Evolutionary conservation across 2,797 vertebrate genomes (phyloP).

Genomic region (Trachops cirrhosus): DNA sequence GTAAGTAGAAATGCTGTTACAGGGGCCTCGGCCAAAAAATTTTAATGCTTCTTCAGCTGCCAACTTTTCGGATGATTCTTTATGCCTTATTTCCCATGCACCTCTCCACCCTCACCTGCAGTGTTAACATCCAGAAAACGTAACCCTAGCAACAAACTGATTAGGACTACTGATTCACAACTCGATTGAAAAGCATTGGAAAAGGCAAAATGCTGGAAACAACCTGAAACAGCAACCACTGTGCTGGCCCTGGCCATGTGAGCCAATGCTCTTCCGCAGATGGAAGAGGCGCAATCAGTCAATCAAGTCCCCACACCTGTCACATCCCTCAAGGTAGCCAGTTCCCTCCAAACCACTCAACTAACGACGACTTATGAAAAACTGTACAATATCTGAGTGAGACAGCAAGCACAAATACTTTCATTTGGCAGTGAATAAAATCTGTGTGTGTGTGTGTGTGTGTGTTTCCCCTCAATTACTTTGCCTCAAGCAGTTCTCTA

Average conservation of each 20-base stretch:
- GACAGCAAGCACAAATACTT: neutral
- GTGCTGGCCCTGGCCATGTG: neutral
- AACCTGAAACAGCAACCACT: neutral
- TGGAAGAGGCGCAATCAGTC: neutral
- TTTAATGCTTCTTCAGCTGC: neutral
- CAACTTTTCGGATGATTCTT: neutral
- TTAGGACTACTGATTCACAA: neutral
- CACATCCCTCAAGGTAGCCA: neutral
- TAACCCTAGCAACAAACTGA: neutral
- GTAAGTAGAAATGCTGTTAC: neutral
- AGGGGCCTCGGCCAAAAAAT: neutral
- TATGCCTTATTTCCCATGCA: neutral
- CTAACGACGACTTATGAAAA: constrained; percentile 29
- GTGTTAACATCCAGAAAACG: constrained; percentile 38
- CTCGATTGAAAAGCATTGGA: neutral
- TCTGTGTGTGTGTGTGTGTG: neutral
- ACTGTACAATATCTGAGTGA: neutral
- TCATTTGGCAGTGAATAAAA: neutral
- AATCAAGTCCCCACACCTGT: neutral
- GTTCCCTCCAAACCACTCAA: constrained; percentile 31
- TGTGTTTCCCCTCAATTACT: neutral
- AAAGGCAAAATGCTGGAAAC: neutral
- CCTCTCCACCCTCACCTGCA: neutral
- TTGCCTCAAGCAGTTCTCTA: neutral
- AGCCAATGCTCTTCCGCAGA: neutral